Conservation (phyloP, 2,888 invertebrate genomes). For the Chymomyza fuscimana region DNA sequence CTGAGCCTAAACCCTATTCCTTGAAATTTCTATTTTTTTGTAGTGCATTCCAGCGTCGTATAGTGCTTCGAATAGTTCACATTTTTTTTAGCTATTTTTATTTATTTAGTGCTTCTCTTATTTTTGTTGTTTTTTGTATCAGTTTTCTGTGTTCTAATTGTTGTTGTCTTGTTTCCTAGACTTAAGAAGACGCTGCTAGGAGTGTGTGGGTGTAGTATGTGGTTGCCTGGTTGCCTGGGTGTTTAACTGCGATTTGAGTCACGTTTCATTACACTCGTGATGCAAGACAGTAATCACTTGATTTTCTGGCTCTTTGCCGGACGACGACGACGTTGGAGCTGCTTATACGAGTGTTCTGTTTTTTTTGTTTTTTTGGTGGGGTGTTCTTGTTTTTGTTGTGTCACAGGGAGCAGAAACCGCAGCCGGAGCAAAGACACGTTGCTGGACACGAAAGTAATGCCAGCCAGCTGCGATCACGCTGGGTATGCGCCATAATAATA, state of each 20-base stretch:
- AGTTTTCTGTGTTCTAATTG: slow-evolving; percentile 70
- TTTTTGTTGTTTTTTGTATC: slow-evolving; percentile 37
- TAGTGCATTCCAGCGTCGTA: no score
- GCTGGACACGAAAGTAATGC: slow-evolving; percentile 27
- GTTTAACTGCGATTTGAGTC: slow-evolving; percentile 76
- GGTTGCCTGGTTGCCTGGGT: slow-evolving; percentile 50
- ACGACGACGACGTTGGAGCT: slow-evolving; percentile 5
- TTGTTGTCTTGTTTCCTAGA: slow-evolving; percentile 48
- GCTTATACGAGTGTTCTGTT: no score
- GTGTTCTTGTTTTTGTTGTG: slow-evolving; percentile 10
- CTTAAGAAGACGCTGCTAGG: background rate
- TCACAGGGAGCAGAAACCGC: slow-evolving; percentile 27
- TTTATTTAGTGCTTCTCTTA: slow-evolving; percentile 47
- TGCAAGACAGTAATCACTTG: slow-evolving; percentile 76
- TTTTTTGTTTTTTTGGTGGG: no score
- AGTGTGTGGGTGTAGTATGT: slow-evolving; percentile 9
- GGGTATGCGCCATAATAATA: background rate
- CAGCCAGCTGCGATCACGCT: background rate
- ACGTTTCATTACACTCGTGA: slow-evolving; percentile 76
- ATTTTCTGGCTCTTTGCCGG: slow-evolving; percentile 38
- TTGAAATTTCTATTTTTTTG: no score
- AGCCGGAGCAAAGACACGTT: slow-evolving; percentile 17
- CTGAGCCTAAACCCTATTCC: no score
- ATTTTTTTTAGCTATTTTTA: background rate
- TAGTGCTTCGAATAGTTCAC: no score